Base-by-base conservation (phyloP, 2,113 vertebrate genomes). In the Natator depressus region DNA sequence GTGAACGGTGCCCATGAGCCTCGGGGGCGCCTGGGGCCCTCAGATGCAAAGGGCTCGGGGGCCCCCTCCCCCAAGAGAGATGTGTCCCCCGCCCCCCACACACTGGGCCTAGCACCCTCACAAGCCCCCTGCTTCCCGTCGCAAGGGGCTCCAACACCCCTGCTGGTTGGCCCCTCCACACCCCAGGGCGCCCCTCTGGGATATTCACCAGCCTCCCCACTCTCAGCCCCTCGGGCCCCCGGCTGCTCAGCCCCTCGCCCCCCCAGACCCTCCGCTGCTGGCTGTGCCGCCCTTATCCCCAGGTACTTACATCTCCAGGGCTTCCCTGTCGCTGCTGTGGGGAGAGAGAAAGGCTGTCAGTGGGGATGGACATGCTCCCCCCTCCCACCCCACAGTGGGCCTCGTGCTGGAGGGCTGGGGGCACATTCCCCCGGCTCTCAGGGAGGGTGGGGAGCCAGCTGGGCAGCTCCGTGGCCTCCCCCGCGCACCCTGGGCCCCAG, bases 301-400 rank as follows among this genome's bases (percentile, higher is more conserved):
- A 13, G 29, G 76, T 91, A 94, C 97, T 97, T 93, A 97, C 97
- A 97, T 91, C 87, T 97, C 97, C 57, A 97, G 82, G 49, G 27
- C 79, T 94, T 97, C 85, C 46, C 8, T 51, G 25, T 79, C 87
- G 12, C 93, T 87, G 80, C 97, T 98, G 82, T 5, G 59, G 20
- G 50, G 10, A 82, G 81, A 35, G 88, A 86, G 6, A 25, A 19
- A 84, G 27, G 47, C 31, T 7, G 51, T 96, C 80, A 97, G 85
- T 46, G 24, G 8, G 29, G 35, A 31, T 49, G 53, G 88, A 84
- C 8, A 29, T 29, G 22, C 53, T n/a, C n/a, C 75, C 46, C 6
- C 19, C 2, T 76, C 42, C 72, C 83, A 87, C 42, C n/a, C 62
- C 55, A 53, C 51, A 82, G 25, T 82, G 65, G 3, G 42, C 24